A percentile compares a stretch with the other conserved stretches of the same genome.
These are phyloP conservation scores for Onychostoma macrolepis DNA, from an alignment of 2,113 vertebrate genomes.

Conservation along the genomic window DNA sequence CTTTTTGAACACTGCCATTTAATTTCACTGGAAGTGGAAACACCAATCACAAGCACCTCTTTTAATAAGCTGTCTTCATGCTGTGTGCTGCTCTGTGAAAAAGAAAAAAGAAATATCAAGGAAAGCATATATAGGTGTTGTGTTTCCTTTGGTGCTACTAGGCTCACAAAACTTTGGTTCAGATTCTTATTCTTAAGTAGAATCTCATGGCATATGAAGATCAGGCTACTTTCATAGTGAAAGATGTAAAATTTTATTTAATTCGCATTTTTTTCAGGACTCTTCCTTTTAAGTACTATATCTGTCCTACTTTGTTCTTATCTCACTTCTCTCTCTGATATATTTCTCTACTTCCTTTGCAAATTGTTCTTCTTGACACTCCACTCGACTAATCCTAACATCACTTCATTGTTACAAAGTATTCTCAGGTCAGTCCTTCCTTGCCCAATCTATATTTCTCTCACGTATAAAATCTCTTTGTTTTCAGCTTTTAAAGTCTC, in stretches of 20 bases:
- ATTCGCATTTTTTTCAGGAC: slow-evolving; percentile 18
- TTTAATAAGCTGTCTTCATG: slow-evolving; percentile 16
- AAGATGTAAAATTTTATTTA: slow-evolving; percentile 15
- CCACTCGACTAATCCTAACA: neutral
- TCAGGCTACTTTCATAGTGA: neutral
- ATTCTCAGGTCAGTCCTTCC: neutral
- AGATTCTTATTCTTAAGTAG: slow-evolving; percentile 12
- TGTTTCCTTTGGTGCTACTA: slow-evolving; percentile 9
- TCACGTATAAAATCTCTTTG: neutral
- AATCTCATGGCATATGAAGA: slow-evolving; percentile 22
- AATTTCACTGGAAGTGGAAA: slow-evolving; percentile 19
- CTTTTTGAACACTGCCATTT: slow-evolving; percentile 25
- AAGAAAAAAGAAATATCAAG: neutral
- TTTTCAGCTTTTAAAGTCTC: slow-evolving; percentile 12
- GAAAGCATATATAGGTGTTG: slow-evolving; percentile 10
- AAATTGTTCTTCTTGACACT: slow-evolving; percentile 8
- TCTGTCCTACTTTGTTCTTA: slow-evolving; percentile 24
- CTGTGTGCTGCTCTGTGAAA: neutral
- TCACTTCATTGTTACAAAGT: neutral
- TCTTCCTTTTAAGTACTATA: neutral
- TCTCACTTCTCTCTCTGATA: slow-evolving; percentile 3
- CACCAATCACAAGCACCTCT: slow-evolving; percentile 25
- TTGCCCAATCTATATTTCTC: neutral
- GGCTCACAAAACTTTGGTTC: neutral
- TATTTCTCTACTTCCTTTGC: neutral